phyloP scores from a whole-genome alignment of 2,888 invertebrate species.

The Oegoconia quadripuncta region DNA sequence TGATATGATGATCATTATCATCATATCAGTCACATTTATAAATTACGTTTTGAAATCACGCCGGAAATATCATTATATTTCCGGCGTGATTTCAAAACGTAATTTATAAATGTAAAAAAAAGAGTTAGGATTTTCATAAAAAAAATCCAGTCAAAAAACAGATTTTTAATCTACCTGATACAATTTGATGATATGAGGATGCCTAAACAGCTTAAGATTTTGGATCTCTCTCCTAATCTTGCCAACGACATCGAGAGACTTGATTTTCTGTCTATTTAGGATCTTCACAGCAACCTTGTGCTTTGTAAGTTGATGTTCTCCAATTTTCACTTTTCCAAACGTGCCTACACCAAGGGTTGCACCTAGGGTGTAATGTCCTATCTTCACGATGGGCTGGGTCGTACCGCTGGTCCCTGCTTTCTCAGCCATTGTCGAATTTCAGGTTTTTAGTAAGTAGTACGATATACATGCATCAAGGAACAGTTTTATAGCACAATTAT shows the following conservation, averaged over 20 bases:
- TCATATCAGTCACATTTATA: no score
- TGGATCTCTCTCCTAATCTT: constrained; percentile 99
- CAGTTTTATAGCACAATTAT: no score
- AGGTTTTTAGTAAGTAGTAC: no score
- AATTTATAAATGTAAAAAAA: no score
- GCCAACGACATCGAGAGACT: constrained; percentile 99
- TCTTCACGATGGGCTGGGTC: constrained; percentile 92
- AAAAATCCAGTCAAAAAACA: constrained; percentile 6
- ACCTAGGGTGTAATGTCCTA: constrained; percentile 98
- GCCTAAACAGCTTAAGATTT: constrained; percentile 98
- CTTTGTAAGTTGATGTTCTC: constrained; percentile 97
- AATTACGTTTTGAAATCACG: no score
- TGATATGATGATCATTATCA: no score
- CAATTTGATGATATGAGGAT: constrained; percentile 99
- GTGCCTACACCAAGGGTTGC: constrained; percentile 95
- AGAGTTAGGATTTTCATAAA: constrained; percentile 6
- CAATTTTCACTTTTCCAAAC: constrained; percentile 99
- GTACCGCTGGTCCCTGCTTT: constrained; percentile 58
- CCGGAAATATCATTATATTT: no score
- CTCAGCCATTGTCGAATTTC: constrained; percentile 47
- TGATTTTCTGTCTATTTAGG: constrained; percentile 98
- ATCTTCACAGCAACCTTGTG: constrained; percentile 99
- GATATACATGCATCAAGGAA: no score
- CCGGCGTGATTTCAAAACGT: no score
- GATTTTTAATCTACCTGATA: constrained; percentile 79